Base-by-base conservation (phyloP, 37 sponge, comb jelly and placozoan genomes). In the Eunapius fragilis region DNA sequence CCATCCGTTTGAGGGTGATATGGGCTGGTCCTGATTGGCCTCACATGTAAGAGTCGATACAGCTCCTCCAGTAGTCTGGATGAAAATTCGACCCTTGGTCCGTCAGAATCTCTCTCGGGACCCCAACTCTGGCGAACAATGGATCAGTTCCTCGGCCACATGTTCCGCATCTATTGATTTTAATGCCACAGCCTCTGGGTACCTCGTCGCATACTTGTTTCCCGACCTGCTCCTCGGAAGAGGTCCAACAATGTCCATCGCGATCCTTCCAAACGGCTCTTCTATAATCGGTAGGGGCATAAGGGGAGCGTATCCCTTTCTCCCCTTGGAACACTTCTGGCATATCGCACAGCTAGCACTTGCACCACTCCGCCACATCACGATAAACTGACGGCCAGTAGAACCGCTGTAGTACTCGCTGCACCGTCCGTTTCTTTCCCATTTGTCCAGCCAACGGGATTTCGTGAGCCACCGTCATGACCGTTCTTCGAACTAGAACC, bases 161-260 rank as follows among this genome's bases (percentile, higher is more conserved):
- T 26, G 84, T 78, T 34, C n/a, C n/a, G n/a, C n/a, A n/a, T n/a
- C 78, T 38, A 30, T 83, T 76, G 27, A n/a, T 37, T 49, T 78
- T 76, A 83, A 25, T 79, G n/a, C n/a, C n/a, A n/a, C n/a, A n/a
- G n/a, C n/a, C n/a, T n/a, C n/a, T n/a, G n/a, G n/a, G n/a, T n/a
- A 83, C 50, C 84, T 72, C 26, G 84, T 83, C 25, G 84, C 84
- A 83, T 38, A 83, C 78, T 37, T 70, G 47, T 45, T 45, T 45
- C 47, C 47, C 9, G 47, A 45, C 47, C n/a, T 45, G 47, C 47
- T 45, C 47, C 47, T 69, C n/a, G 74, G 75, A 30, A 83, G 84
- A 31, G 74, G 84, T 37, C 84, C 84, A 2, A 83, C 76, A 24
- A 83, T 83, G 76, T 83, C 84, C 84, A 83, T 83, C 23, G 84